phyloP scores from a whole-genome alignment of 2,888 invertebrate species.

The Cheilosia soror region DNA sequence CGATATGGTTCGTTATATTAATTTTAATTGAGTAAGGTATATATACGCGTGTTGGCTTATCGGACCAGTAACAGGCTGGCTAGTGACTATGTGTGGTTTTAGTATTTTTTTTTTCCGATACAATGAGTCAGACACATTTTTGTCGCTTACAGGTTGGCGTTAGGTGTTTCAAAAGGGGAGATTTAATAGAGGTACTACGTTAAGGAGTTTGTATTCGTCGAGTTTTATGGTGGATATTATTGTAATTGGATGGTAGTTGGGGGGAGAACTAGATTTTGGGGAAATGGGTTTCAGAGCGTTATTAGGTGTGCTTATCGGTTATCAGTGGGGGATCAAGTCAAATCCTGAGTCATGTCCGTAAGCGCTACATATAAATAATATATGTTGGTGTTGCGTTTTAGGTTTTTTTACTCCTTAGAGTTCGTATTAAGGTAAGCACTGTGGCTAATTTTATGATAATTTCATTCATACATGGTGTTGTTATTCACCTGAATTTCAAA shows the following conservation, averaged over 20 bases:
- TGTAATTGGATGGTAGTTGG: constrained; percentile 29
- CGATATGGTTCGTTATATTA: constrained; percentile 50
- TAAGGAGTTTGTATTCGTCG: neutral
- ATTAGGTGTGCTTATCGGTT: neutral
- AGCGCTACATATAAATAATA: too few relatives aligned
- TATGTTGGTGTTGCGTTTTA: too few relatives aligned
- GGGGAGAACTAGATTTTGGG: constrained; percentile 16
- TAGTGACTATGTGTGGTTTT: constrained; percentile 3
- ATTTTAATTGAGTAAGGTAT: constrained; percentile 71
- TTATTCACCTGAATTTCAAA: too few relatives aligned
- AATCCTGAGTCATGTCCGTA: too few relatives aligned
- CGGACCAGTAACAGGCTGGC: neutral
- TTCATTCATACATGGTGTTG: too few relatives aligned
- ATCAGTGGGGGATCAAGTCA: neutral
- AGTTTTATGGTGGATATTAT: constrained; percentile 3
- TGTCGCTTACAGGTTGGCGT: neutral
- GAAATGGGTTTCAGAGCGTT: neutral
- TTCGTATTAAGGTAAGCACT: too few relatives aligned
- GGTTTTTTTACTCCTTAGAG: too few relatives aligned
- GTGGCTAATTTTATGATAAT: too few relatives aligned
- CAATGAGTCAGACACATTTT: constrained; percentile 33
- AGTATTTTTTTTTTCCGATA: neutral
- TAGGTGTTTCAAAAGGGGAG: neutral
- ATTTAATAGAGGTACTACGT: neutral
- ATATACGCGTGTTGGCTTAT: constrained; percentile 18